Evolutionary conservation across 2,113 vertebrate genomes (phyloP), one percentile per base, ranked within the genome.

Genomic region (Solea senegalensis): DNA sequence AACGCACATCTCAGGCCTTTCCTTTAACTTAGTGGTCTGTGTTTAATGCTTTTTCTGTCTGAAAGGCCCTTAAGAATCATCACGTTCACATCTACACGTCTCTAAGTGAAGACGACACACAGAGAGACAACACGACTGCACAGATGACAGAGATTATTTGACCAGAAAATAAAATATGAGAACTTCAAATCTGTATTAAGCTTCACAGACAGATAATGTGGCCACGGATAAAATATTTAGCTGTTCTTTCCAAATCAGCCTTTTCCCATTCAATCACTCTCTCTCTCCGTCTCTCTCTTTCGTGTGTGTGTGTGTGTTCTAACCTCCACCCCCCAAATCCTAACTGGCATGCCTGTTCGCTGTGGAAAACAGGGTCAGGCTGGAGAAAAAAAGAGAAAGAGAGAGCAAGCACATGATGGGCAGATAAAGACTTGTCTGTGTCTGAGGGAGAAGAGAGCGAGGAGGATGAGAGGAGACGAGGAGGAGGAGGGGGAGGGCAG

Each of bases 401-500:
- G 61, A 62, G 80, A 58, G 72, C 5, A 72, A 87, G 85, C 89
- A 88, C 88, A 90, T 90, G 88, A 91, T 89, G 85, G 83, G 84
- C 83, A 88, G 88, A 90, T 91, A 91, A 90, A 91, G 90, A 82
- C 80, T 75, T 52, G 88, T 86, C 90, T 91, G 88, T 91, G 80
- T 86, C 74, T 75, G 82, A 72, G 82, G 77, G 78, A 74, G 74
- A 71, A 51, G 86, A 78, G 76, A 54, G 70, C 15, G 50, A 78
- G 76, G 76, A 81, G 79, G 81, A 80, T 55, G 78, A 79, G 78
- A 59, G 69, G 74, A 58, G 59, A 61, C 68, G 9, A 45, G 8
- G 44, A 45, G 73, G 56, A 66, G 66, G 72, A 74, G 81, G 86
- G 69, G 82, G 85, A 67, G 80, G 78, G 78, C 46, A 58, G 76